Percentiles rank a stretch among this genome's conserved stretches.
Evolutionary conservation across 2,888 invertebrate species (phyloP).

Genomic region (Yponomeuta plumbellus): DNA sequence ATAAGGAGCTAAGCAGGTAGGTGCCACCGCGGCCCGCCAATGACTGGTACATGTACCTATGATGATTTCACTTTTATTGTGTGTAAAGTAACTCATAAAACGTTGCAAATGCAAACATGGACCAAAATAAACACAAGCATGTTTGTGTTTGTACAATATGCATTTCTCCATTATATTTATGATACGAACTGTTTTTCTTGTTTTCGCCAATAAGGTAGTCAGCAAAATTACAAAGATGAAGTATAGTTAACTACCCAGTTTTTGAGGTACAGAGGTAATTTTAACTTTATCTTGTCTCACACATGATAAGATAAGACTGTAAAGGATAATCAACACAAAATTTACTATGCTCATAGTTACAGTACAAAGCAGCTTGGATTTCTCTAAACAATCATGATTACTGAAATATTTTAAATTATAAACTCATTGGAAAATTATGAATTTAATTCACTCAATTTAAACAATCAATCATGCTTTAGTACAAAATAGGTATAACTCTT

Average conservation of each 20-base stretch:
- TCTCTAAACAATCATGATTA: too few species aligned
- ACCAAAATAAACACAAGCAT: not conserved
- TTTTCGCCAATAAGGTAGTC: not conserved
- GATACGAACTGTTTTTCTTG: not conserved
- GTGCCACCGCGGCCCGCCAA: not conserved
- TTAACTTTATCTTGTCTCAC: conserved; percentile 14
- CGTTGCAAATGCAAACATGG: conserved; percentile 3
- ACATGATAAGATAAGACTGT: conserved; percentile 7
- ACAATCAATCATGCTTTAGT: not conserved
- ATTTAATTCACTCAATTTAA: not conserved
- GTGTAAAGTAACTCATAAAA: conserved; percentile 17
- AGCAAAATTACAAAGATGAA: not conserved
- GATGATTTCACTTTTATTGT: conserved; percentile 10
- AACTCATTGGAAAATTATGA: not conserved
- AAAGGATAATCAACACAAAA: conserved; percentile 2
- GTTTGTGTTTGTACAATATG: not conserved
- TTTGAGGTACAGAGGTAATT: conserved; percentile 1
- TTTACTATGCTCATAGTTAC: not conserved
- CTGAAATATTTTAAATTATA: not conserved
- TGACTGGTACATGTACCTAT: not conserved
- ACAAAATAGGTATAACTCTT: not conserved
- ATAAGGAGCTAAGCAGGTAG: conserved; percentile 14
- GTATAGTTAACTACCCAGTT: not conserved
- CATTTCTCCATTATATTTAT: not conserved
- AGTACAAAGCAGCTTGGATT: not conserved